phyloP scores from a whole-genome alignment of 2,888 invertebrate species.

The Lithophane semibrunnea region DNA sequence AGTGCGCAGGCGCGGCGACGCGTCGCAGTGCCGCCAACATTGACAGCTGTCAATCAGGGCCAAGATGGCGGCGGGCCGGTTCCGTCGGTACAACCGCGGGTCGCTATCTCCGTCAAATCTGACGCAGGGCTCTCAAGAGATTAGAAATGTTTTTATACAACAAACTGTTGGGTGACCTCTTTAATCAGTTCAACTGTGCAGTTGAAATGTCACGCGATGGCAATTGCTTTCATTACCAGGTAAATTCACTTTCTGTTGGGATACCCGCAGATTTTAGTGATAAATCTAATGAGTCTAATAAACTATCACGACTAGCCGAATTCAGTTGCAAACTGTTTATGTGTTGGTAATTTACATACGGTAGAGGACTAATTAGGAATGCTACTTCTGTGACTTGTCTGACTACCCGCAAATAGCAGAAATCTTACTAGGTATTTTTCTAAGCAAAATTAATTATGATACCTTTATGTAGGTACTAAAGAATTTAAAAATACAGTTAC shows the following conservation, averaged over 20 bases:
- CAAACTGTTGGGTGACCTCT: slow-evolving; percentile 61
- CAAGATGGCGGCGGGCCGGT: slow-evolving; percentile 89
- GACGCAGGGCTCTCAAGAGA: slow-evolving; percentile 71
- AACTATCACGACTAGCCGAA: slow-evolving; percentile 61
- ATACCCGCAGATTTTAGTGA: slow-evolving; percentile 53
- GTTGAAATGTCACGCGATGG: slow-evolving; percentile 61
- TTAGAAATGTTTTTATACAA: slow-evolving; percentile 68
- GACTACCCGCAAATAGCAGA: neutral
- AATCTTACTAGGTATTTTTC: neutral
- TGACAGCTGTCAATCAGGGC: slow-evolving; percentile 90
- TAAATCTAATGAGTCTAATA: slow-evolving; percentile 49
- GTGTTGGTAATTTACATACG: slow-evolving; percentile 10
- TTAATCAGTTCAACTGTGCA: slow-evolving; percentile 60
- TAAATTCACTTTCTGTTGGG: slow-evolving; percentile 48
- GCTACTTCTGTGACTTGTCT: neutral
- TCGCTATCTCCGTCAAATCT: slow-evolving; percentile 80
- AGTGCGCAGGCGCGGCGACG: slow-evolving; percentile 85
- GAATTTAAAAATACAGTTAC: neutral
- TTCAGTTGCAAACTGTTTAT: slow-evolving; percentile 13
- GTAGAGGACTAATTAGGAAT: slow-evolving; percentile 25
- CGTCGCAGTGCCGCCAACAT: slow-evolving; percentile 89
- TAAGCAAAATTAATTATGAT: too few relatives aligned
- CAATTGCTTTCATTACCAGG: slow-evolving; percentile 62
- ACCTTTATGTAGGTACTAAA: neutral
- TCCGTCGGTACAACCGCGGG: slow-evolving; percentile 74